These are phyloP conservation scores for Perca schrenkii DNA, from an alignment of 2,113 vertebrate genomes.

Conservation along the genomic window DNA sequence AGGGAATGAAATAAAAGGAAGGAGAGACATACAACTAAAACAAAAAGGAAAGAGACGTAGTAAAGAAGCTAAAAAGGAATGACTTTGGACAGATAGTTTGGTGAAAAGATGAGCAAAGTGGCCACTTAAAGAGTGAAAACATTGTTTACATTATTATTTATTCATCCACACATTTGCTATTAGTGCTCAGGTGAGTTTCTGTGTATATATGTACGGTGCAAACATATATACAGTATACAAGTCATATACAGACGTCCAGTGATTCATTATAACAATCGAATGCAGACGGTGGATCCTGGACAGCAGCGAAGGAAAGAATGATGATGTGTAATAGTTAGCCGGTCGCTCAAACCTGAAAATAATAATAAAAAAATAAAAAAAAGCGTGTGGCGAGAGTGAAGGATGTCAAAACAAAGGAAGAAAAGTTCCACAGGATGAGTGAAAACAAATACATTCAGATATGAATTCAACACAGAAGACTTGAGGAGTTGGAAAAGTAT, in stretches of 20 bases:
- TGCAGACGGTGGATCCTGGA: slow-evolving; percentile 69
- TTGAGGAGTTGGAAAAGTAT: background rate
- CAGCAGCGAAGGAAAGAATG: slow-evolving; percentile 62
- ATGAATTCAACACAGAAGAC: slow-evolving; percentile 28
- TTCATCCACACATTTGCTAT: slow-evolving; percentile 65
- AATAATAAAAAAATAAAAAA: slow-evolving; percentile 37
- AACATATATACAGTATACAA: slow-evolving; percentile 86
- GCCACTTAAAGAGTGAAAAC: slow-evolving; percentile 23
- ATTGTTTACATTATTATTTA: slow-evolving; percentile 43
- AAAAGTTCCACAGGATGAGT: background rate
- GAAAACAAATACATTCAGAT: slow-evolving; percentile 33
- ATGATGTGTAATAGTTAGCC: slow-evolving; percentile 55
- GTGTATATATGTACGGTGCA: slow-evolving; percentile 84
- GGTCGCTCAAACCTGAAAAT: slow-evolving; percentile 75
- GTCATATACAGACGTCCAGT: slow-evolving; percentile 74
- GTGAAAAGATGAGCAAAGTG: slow-evolving; percentile 15
- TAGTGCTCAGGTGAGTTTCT: slow-evolving; percentile 57
- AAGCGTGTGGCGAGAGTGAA: slow-evolving; percentile 51
- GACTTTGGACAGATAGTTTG: background rate
- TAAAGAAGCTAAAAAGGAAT: background rate
- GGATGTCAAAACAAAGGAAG: slow-evolving; percentile 35
- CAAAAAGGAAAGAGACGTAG: background rate
- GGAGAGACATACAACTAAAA: background rate
- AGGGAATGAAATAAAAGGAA: background rate
- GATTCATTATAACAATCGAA: slow-evolving; percentile 50